Percentiles rank a stretch among this genome's conserved stretches.
phyloP scores from a whole-genome alignment of 2,113 vertebrate species.

The Colaptes auratus region DNA sequence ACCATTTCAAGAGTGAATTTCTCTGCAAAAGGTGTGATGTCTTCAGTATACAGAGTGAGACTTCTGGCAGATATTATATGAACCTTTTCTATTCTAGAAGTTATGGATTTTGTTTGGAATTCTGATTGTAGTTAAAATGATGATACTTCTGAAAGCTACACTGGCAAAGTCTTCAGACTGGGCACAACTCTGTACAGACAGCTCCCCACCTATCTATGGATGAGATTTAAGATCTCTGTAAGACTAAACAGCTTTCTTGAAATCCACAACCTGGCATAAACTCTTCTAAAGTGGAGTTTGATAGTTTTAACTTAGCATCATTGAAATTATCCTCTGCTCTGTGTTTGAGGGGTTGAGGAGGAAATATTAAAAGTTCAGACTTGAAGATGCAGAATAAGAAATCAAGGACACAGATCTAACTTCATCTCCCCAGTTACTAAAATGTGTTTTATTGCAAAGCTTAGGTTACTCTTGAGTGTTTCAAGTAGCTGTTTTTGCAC shows the following conservation, averaged over 20 bases:
- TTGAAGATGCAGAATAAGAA: background rate
- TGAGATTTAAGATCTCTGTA: background rate
- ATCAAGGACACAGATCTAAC: background rate
- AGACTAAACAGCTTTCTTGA: background rate
- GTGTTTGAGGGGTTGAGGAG: background rate
- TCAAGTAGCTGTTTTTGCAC: background rate
- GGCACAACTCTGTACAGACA: background rate
- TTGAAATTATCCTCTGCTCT: background rate
- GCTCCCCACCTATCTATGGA: background rate
- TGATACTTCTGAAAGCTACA: background rate
- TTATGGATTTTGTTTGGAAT: background rate
- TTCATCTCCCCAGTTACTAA: background rate
- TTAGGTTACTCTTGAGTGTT: background rate
- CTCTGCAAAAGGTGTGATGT: background rate
- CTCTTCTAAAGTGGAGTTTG: background rate
- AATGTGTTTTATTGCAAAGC: background rate
- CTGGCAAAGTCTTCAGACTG: background rate
- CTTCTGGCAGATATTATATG: background rate
- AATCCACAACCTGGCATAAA: background rate
- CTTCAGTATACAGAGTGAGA: background rate
- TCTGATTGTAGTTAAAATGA: background rate
- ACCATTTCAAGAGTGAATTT: background rate
- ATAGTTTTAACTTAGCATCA: background rate
- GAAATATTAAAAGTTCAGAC: background rate
- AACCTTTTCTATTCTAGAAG: background rate